Evolutionary conservation across 1,140 invertebrate genomes (phyloP).

Genomic region (Drosophila grimshawi): DNA sequence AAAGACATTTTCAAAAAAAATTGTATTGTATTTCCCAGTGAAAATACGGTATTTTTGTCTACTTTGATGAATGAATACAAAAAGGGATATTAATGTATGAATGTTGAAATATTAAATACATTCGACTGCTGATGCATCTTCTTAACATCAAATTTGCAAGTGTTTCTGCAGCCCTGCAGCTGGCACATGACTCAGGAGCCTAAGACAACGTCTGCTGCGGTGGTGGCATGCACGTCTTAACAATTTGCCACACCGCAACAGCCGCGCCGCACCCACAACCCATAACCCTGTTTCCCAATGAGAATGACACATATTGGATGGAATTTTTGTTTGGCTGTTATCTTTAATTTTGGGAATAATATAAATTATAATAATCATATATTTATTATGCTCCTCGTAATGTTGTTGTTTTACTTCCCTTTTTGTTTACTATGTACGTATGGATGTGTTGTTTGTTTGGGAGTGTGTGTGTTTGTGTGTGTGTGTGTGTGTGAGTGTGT

Average conservation of each 20-base stretch:
- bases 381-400: conserved; percentile 78
- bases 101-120: too few relatives aligned
- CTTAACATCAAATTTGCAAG: neutral
- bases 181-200: conserved; percentile 68
- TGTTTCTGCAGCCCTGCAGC: conserved; percentile 33
- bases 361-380: conserved; percentile 83
- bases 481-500: conserved; percentile 31
- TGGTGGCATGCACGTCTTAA: conserved; percentile 34
- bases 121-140: neutral
- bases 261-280: neutral
- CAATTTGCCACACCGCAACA: conserved; percentile 2
- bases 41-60: too few relatives aligned
- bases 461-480: conserved; percentile 24
- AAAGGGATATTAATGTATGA: too few relatives aligned
- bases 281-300: conserved; percentile 1
- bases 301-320: conserved; percentile 33
- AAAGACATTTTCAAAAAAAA: neutral
- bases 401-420: conserved; percentile 79
- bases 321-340: conserved; percentile 74
- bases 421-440: conserved; percentile 70
- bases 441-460: conserved; percentile 49
- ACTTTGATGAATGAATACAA: too few relatives aligned
- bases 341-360: conserved; percentile 83
- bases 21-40: too few relatives aligned
- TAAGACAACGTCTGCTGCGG: neutral